phyloP scores from a whole-genome alignment of 2,113 vertebrate species.

The Lanius collurio region DNA sequence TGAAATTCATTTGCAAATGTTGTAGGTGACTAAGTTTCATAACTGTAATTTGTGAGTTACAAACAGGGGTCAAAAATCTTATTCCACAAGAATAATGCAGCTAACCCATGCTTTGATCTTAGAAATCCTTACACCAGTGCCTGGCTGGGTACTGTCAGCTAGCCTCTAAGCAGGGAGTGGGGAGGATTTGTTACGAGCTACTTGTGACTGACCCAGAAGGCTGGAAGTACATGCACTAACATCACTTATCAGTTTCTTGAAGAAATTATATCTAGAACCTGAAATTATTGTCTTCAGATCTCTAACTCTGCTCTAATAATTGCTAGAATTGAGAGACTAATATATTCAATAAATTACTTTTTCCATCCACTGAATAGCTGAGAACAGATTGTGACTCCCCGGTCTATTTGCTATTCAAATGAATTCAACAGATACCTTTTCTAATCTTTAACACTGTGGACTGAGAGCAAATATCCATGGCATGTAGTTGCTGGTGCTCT shows the following conservation, averaged over 20 bases:
- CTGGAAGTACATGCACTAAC: not conserved
- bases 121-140: not conserved
- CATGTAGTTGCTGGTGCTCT: not conserved
- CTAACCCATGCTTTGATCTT: constrained; percentile 11
- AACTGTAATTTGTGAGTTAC: not conserved
- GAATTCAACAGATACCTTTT: constrained; percentile 59
- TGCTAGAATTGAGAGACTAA: constrained; percentile 1
- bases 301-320: constrained; percentile 21
- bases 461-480: constrained; percentile 2
- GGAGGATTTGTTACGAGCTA: not conserved
- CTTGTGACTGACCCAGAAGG: not conserved
- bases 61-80: not conserved
- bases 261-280: not conserved
- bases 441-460: constrained; percentile 35
- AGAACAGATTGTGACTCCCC: constrained; percentile 55
- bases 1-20: not conserved
- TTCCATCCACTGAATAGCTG: constrained; percentile 19
- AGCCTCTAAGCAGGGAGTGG: rapidly evolving
- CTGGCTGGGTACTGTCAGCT: not conserved
- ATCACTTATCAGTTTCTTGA: not conserved
- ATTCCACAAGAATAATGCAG: not conserved
- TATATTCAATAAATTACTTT: constrained; percentile 40
- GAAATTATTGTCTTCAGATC: constrained; percentile 25
- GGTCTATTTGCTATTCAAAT: constrained; percentile 61
- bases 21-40: not conserved